Conservation (phyloP, 2,113 vertebrate species). For the Halcyon malimbica region DNA sequence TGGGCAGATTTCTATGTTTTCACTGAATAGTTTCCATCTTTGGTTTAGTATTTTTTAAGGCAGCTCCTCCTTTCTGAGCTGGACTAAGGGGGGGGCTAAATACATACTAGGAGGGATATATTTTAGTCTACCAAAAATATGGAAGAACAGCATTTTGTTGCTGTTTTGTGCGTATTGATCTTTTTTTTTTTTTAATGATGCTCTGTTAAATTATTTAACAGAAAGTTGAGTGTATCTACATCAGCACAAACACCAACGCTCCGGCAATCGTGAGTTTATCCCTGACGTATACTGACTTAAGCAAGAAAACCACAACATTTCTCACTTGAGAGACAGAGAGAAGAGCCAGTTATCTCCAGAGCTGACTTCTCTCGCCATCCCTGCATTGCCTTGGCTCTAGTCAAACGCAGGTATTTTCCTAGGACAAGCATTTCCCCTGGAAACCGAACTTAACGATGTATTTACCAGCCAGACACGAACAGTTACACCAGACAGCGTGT, state of each 20-base stretch:
- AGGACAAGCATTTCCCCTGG: not conserved
- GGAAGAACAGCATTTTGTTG: not conserved
- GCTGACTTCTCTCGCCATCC: not conserved
- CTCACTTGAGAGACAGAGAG: not conserved
- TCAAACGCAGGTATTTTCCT: not conserved
- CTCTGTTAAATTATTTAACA: not conserved
- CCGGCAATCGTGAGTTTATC: not conserved
- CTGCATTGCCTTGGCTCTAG: rapidly evolving
- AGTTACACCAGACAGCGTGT: not conserved
- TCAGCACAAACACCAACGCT: not conserved
- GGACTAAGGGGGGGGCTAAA: not conserved
- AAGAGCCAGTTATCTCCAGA: not conserved
- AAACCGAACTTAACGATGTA: not conserved
- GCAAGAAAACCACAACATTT: not conserved
- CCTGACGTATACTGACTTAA: not conserved
- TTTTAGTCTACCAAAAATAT: rapidly evolving
- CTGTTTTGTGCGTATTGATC: not conserved
- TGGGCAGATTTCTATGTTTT: not conserved
- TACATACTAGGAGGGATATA: not conserved
- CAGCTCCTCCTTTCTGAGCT: not conserved
- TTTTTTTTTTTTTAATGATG: not conserved
- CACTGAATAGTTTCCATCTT: not conserved
- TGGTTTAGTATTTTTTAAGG: not conserved
- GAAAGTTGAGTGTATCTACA: rapidly evolving
- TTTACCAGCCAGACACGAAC: not conserved